These are phyloP conservation scores for Trachemys scripta DNA, from an alignment of 2,113 vertebrate species.

Conservation along the genomic window DNA sequence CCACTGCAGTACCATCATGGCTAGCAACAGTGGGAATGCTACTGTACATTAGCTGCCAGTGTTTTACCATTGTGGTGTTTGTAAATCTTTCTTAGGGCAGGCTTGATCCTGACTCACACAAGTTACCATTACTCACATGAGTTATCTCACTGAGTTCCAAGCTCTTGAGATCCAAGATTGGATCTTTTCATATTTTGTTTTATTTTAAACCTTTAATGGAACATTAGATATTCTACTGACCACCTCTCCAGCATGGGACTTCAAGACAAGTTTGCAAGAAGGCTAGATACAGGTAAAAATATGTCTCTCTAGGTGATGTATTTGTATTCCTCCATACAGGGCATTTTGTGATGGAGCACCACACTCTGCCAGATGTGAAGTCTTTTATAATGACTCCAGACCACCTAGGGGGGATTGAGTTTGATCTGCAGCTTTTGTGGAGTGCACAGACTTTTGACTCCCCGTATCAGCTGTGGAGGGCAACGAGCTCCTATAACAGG, in stretches of 20 bases:
- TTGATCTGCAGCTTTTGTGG: constrained; percentile 95
- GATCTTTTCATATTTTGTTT: rapidly evolving
- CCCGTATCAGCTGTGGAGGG: constrained; percentile 96
- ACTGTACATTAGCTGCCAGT: neutral
- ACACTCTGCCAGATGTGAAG: constrained; percentile 92
- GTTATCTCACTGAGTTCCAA: neutral
- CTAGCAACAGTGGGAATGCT: neutral
- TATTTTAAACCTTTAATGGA: neutral
- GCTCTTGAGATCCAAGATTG: rapidly evolving
- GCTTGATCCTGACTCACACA: neutral
- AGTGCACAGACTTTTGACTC: constrained; percentile 97
- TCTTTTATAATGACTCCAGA: constrained; percentile 93
- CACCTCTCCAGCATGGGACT: neutral
- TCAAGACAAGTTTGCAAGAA: neutral
- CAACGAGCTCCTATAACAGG: constrained; percentile 98
- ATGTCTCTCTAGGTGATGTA: neutral
- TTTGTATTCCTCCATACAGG: constrained; percentile 76
- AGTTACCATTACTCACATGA: rapidly evolving
- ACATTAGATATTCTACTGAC: neutral
- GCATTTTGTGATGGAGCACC: constrained; percentile 95
- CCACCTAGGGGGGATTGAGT: constrained; percentile 95
- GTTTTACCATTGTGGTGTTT: neutral
- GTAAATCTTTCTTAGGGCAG: neutral
- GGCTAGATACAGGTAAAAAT: neutral
- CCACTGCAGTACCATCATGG: neutral